A percentile compares a stretch with the other conserved stretches of the same genome.
Conservation (phyloP, 1,140 invertebrate species). For the Augochlora pura region DNA sequence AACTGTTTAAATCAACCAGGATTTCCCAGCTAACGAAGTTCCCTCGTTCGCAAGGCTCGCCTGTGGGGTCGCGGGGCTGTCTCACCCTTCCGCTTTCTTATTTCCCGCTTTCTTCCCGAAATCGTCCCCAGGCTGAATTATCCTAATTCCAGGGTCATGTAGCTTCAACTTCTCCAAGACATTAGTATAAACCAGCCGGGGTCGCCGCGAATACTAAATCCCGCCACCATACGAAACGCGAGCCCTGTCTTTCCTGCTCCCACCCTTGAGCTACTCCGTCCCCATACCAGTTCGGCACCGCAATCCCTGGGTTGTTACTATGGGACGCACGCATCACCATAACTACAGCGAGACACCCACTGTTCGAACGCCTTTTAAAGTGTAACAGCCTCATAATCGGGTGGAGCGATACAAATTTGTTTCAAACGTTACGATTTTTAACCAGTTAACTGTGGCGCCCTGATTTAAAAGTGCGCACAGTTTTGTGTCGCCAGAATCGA, state of each 20-base stretch:
- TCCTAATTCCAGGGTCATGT: slow-evolving; percentile 54
- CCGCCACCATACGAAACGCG: slow-evolving; percentile 21
- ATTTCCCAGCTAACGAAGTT: background rate
- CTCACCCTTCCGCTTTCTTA: background rate
- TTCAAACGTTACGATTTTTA: no score
- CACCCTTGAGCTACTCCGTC: background rate
- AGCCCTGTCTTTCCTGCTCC: background rate
- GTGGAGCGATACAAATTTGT: no score
- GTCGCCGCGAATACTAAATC: slow-evolving; percentile 48
- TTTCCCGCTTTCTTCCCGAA: background rate
- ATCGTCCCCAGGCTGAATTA: slow-evolving; percentile 39
- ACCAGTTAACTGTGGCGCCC: no score
- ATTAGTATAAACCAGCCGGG: slow-evolving; percentile 55
- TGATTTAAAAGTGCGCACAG: no score
- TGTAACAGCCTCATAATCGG: no score
- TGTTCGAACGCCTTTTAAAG: no score
- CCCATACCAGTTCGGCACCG: slow-evolving; percentile 10
- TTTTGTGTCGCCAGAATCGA: no score
- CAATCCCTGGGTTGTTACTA: slow-evolving; percentile 42
- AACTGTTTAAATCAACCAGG: no score
- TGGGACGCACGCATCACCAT: background rate
- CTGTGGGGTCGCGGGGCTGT: background rate
- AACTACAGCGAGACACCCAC: background rate
- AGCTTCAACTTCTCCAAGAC: slow-evolving; percentile 38
- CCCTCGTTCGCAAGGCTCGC: background rate